Evolutionary conservation across 53 echinoderm and acorn worm genomes (phyloP).

Genomic region (Echinometra lucunter): DNA sequence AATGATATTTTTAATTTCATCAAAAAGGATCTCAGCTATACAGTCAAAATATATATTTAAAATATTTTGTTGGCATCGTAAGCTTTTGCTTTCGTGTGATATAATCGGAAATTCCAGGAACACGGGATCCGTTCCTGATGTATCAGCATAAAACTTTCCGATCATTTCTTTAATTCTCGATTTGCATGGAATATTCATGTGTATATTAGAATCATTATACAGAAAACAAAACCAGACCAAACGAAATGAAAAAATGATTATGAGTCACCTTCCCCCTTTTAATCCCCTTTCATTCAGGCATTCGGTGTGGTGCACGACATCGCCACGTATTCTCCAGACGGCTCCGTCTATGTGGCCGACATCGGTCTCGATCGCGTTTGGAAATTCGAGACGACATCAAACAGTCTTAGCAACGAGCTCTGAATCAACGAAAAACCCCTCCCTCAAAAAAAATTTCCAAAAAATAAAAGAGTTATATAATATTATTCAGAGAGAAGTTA

Average conservation of each 20-base stretch:
- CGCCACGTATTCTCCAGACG: slow-evolving; percentile 79
- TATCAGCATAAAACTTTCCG: too few species aligned
- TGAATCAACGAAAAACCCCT: background rate
- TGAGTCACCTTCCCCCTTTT: background rate
- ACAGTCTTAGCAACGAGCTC: slow-evolving; percentile 71
- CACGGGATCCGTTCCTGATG: too few species aligned
- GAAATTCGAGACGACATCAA: slow-evolving; percentile 84
- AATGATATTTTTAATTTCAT: too few species aligned
- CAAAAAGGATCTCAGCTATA: too few species aligned
- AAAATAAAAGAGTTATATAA: slow-evolving; percentile 26
- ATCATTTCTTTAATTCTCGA: too few species aligned
- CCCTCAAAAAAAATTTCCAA: background rate
- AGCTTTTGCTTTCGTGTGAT: too few species aligned
- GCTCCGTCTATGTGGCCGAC: slow-evolving; percentile 89
- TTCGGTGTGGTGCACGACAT: slow-evolving; percentile 91
- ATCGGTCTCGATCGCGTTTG: slow-evolving; percentile 85
- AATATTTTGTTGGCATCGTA: too few species aligned
- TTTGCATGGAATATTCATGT: too few species aligned
- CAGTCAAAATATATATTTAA: too few species aligned
- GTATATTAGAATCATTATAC: too few species aligned
- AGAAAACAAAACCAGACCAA: too few species aligned
- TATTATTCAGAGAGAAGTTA: slow-evolving; percentile 28
- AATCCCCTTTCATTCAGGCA: slow-evolving; percentile 66
- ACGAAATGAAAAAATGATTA: background rate
- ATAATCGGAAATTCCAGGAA: too few species aligned